phyloP scores from a whole-genome alignment of 2,888 invertebrate species.

The Perizoma flavofasciatum region DNA sequence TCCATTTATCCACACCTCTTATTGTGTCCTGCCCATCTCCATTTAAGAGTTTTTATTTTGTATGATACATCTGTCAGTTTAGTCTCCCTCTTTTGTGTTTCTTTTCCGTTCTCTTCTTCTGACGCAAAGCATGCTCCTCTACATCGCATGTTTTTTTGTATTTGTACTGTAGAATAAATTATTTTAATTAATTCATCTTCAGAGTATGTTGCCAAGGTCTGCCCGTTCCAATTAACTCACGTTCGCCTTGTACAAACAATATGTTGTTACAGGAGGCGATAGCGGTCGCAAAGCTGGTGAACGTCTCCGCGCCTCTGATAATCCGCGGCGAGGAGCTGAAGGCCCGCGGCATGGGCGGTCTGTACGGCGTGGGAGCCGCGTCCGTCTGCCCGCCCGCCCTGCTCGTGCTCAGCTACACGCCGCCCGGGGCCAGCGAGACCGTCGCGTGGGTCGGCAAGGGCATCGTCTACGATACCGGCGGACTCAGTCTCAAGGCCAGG shows the following conservation, averaged over 20 bases:
- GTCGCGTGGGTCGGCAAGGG: constrained; percentile 97
- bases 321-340: constrained; percentile 92
- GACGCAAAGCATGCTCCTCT: too few species aligned
- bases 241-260: too few species aligned
- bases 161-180: too few species aligned
- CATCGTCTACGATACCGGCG: constrained; percentile 97
- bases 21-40: too few species aligned
- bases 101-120: too few species aligned
- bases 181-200: neutral
- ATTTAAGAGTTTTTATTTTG: too few species aligned
- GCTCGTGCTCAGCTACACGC: constrained; percentile 86
- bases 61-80: too few species aligned
- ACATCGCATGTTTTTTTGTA: too few species aligned
- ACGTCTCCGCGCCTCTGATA: constrained; percentile 85
- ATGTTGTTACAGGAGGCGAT: constrained; percentile 84
- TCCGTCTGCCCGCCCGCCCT: constrained; percentile 80
- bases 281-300: constrained; percentile 85
- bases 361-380: constrained; percentile 92
- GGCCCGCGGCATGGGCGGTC: constrained; percentile 91
- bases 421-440: constrained; percentile 83
- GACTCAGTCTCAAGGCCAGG: constrained; percentile 95
- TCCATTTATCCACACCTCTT: too few species aligned
- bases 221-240: too few species aligned
- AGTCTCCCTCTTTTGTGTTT: too few species aligned
- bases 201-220: too few species aligned